Evolutionary conservation across 2,888 invertebrate species (phyloP), one percentile per base, ranked within the genome.

Genomic region (Tortrix viridana): DNA sequence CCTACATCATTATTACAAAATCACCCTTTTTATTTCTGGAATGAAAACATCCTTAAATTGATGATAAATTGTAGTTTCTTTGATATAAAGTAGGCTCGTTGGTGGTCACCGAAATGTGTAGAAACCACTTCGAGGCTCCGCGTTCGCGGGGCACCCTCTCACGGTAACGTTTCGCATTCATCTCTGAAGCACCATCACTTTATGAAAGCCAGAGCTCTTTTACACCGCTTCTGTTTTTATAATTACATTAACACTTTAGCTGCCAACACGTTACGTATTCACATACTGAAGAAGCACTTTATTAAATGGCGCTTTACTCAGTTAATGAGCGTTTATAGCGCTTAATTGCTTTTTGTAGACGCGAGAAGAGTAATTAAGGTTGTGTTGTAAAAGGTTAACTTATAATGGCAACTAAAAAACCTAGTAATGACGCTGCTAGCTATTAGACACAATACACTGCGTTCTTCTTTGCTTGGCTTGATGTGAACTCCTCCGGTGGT

Each of bases 151-250:
- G 80, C 76, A 71, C 75, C 72, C 79, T 77, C 76, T 79, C 74
- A 75, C 74, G 73, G 72, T 68, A 74, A 69, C 79, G 75, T 75
- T 75, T 70, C 71, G 75, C 75, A 73, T 80, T 79, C 80, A 22
- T 19, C 79, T 76, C 79, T 71, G 79, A 79, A 86, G 84, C 81
- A 76, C 77, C 80, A 77, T 81, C 76, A 74, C 76, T 77, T 77
- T 84, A 81, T 82, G 72, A 80, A 82, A 76, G 72, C 74, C 74
- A 71, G 77, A 79, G 68, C 71, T 71, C 72, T 73, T 67, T 63
- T 68, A 67, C 49, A 56, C 14, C 56, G 62, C 41, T 53, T 38
- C 52, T 57, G 48, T 56, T 48, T 61, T 65, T 54, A 65, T 60
- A 53, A 65, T 65, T 58, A 57, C 53, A 58, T 63, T 63, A 63